A percentile compares a stretch with the other conserved stretches of the same genome.
Evolutionary conservation across 2,888 invertebrate genomes (phyloP).

Genomic region (Phortica okadai): DNA sequence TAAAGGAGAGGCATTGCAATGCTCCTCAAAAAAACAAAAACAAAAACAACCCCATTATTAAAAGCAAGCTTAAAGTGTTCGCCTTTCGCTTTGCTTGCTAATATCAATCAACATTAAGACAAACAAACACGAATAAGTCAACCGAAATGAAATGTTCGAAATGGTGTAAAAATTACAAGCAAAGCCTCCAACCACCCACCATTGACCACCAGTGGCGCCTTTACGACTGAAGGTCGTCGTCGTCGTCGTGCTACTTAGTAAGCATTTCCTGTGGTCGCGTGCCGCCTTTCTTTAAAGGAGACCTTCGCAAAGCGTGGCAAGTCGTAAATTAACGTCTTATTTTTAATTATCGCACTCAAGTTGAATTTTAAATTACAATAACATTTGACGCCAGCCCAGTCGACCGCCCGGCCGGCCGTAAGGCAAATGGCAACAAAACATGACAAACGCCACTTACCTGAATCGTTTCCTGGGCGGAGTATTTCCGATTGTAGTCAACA

Average conservation of each 20-base stretch:
- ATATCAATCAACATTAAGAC: constrained; percentile 57
- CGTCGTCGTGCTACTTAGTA: constrained; percentile 31
- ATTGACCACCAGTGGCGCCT: background rate
- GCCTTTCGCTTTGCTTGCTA: constrained; percentile 29
- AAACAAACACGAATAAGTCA: constrained; percentile 24
- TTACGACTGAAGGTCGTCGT: constrained; percentile 31
- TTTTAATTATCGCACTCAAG: constrained; percentile 66
- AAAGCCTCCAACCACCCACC: background rate
- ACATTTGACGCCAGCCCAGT: background rate
- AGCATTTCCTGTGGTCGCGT: constrained; percentile 58
- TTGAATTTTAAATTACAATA: constrained; percentile 53
- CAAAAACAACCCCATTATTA: constrained; percentile 34
- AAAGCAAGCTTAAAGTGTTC: constrained; percentile 5
- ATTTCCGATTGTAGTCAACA: constrained; percentile 76
- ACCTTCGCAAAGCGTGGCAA: constrained; percentile 32
- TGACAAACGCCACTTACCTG: constrained; percentile 72
- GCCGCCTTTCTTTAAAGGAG: constrained; percentile 41
- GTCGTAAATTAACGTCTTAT: constrained; percentile 65
- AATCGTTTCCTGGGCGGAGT: constrained; percentile 77
- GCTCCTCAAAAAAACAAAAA: constrained; percentile 20
- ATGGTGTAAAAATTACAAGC: constrained; percentile 15
- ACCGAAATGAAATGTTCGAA: constrained; percentile 34
- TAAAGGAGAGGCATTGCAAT: constrained; percentile 44
- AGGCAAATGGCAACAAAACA: constrained; percentile 23
- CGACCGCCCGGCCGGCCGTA: background rate